Evolutionary conservation across 2,888 invertebrate species (phyloP).

Genomic region (Rhamphomyia laevipes): DNA sequence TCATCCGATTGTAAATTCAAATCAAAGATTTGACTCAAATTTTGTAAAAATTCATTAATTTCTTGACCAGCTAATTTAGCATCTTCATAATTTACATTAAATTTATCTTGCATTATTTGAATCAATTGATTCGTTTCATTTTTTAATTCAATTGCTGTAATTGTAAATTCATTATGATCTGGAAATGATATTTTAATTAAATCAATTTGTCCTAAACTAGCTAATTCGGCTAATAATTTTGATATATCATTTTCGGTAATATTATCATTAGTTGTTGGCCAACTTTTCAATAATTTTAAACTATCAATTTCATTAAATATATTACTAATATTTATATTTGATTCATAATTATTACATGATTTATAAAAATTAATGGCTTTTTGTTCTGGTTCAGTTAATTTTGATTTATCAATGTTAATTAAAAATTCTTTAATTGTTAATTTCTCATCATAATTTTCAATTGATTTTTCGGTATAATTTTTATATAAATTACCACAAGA

Average conservation of each 20-base stretch:
- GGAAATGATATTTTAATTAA: background rate
- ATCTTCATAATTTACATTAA: background rate
- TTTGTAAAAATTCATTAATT: background rate
- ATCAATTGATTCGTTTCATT: background rate
- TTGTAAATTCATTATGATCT: background rate
- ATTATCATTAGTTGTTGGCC: background rate
- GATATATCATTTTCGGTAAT: background rate
- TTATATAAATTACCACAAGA: background rate
- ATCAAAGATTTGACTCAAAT: background rate
- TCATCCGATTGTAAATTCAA: background rate
- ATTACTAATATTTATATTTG: background rate
- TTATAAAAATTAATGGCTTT: background rate
- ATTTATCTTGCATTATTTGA: background rate
- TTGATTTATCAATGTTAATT: background rate
- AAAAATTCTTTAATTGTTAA: too few relatives aligned
- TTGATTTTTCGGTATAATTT: too few relatives aligned
- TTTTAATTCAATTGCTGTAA: background rate
- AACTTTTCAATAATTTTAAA: background rate
- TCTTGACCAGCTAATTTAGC: background rate
- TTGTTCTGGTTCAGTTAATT: background rate
- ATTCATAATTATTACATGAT: background rate
- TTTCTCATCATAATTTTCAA: too few relatives aligned
- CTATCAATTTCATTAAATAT: background rate
- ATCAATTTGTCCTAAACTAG: background rate
- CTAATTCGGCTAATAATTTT: background rate